Percentiles rank a stretch among this genome's conserved stretches.
Evolutionary conservation across 1,140 invertebrate species (phyloP).

Genomic region (Pristionchus pacificus): DNA sequence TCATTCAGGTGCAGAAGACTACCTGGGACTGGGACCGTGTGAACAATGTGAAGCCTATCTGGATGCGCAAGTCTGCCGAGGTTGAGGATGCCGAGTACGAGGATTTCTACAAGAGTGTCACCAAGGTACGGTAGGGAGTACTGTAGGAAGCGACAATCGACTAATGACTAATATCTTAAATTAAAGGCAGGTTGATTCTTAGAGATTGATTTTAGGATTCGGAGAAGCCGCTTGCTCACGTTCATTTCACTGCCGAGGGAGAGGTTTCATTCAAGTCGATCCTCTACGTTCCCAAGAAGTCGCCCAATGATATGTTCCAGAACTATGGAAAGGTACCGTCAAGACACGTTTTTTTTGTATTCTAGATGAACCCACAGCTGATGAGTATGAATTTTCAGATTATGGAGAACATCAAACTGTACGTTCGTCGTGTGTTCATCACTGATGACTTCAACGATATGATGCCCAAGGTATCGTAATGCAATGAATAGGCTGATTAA

Average conservation of each 20-base stretch:
- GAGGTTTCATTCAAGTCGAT: slow-evolving; percentile 97
- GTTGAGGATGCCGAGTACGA: slow-evolving; percentile 82
- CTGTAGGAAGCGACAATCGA: background rate
- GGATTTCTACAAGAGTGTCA: slow-evolving; percentile 88
- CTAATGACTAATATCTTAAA: background rate
- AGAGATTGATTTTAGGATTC: slow-evolving; percentile 59
- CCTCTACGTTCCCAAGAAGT: slow-evolving; percentile 81
- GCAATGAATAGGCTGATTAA: background rate
- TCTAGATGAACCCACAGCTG: background rate
- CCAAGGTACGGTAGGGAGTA: slow-evolving; percentile 66
- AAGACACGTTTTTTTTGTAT: slow-evolving; percentile 80
- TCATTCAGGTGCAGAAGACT: slow-evolving; percentile 71
- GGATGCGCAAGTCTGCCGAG: slow-evolving; percentile 84
- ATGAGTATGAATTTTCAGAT: slow-evolving; percentile 11
- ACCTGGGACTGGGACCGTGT: slow-evolving; percentile 96
- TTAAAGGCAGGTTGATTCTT: background rate
- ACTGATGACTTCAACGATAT: slow-evolving; percentile 99
- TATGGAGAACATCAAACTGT: slow-evolving; percentile 65
- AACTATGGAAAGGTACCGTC: slow-evolving; percentile 84
- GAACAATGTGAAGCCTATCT: slow-evolving; percentile 94
- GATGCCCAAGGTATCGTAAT: slow-evolving; percentile 74
- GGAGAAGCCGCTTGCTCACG: slow-evolving; percentile 72
- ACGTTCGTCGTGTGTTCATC: slow-evolving; percentile 94
- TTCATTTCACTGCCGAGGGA: slow-evolving; percentile 96
- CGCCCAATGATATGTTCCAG: slow-evolving; percentile 87